A percentile compares a stretch with the other conserved stretches of the same genome.
Evolutionary conservation across 2,797 vertebrate genomes (phyloP).

Genomic region (Gymnothorax javanicus): DNA sequence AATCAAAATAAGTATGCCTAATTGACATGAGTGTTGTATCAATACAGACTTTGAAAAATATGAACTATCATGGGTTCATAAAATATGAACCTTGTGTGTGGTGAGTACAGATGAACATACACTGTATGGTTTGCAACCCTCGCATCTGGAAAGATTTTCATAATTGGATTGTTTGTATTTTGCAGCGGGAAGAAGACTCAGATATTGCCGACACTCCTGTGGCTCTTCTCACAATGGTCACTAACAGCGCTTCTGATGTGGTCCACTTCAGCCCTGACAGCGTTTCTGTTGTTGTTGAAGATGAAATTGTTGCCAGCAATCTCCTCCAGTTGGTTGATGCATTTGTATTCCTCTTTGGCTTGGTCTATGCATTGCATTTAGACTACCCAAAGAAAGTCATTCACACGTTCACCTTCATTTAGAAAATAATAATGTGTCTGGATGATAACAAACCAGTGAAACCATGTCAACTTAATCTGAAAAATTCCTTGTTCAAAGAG

Average conservation of each 20-base stretch:
- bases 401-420: background rate
- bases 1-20: too few species aligned
- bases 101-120: too few species aligned
- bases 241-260: slow-evolving; percentile 8
- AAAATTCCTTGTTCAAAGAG: background rate
- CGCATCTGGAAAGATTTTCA: background rate
- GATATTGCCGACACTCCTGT: slow-evolving; percentile 27
- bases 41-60: too few species aligned
- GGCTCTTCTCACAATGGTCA: slow-evolving; percentile 19
- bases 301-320: background rate
- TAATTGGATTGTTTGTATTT: slow-evolving; percentile 14
- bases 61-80: too few species aligned
- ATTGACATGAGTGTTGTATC: too few species aligned
- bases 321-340: background rate
- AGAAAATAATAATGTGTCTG: slow-evolving; percentile 22
- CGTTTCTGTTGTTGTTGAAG: slow-evolving; percentile 19
- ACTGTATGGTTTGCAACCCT: too few species aligned
- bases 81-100: too few species aligned
- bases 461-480: background rate
- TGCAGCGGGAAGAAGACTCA: slow-evolving; percentile 25
- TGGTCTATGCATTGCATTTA: slow-evolving; percentile 14
- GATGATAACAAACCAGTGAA: slow-evolving; percentile 10
- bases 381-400: slow-evolving; percentile 9
- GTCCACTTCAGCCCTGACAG: background rate
- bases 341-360: background rate